phyloP scores from a whole-genome alignment of 2,113 vertebrate genomes.

The Ailuropoda melanoleuca region DNA sequence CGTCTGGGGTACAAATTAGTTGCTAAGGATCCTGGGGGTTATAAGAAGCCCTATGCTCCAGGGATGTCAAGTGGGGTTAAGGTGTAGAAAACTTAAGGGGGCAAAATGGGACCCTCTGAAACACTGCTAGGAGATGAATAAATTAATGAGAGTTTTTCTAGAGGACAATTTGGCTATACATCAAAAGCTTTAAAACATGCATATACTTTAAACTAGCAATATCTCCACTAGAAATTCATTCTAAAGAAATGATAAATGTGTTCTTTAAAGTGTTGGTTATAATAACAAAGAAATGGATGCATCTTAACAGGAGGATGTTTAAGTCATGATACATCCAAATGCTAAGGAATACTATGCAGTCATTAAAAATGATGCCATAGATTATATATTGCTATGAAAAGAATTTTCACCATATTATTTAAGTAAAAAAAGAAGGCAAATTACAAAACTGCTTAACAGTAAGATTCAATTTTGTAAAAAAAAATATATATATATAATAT shows the following conservation, averaged over 20 bases:
- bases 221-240: background rate
- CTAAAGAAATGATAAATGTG: background rate
- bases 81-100: background rate
- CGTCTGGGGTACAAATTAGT: background rate
- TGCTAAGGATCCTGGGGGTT: background rate
- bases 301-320: constrained; percentile 11
- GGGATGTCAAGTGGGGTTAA: background rate
- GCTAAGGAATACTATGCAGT: background rate
- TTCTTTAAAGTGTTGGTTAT: background rate
- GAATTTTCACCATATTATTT: background rate
- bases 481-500: background rate
- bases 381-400: constrained; percentile 10
- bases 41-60: background rate
- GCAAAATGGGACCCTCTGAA: background rate
- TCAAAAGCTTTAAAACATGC: constrained; percentile 6
- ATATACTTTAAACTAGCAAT: background rate
- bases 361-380: constrained; percentile 20
- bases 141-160: background rate
- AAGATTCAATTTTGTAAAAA: constrained; percentile 1
- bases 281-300: background rate
- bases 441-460: background rate
- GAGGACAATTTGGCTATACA: background rate
- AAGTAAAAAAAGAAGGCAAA: background rate
- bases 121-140: background rate
- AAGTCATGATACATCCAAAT: background rate